Conservation (phyloP, 2,888 invertebrate genomes). For the Acronicta alni region DNA sequence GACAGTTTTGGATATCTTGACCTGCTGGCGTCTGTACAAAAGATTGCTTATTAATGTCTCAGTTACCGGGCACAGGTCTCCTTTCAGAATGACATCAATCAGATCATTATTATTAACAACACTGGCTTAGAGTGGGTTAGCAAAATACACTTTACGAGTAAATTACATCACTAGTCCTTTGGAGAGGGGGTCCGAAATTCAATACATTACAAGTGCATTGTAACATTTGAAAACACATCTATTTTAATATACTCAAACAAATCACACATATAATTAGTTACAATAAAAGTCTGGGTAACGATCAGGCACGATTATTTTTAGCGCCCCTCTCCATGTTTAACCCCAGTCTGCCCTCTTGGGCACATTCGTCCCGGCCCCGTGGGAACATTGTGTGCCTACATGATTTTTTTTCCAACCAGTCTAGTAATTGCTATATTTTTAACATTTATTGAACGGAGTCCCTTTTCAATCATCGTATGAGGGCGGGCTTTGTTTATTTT, state of each 20-base stretch:
- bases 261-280: conserved; percentile 32
- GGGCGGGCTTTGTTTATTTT: conserved; percentile 47
- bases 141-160: too few relatives aligned
- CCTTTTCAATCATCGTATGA: conserved; percentile 55
- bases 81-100: too few relatives aligned
- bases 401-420: conserved; percentile 52
- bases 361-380: conserved; percentile 57
- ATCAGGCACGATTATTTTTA: conserved; percentile 47
- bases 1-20: too few relatives aligned
- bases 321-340: conserved; percentile 39
- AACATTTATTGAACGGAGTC: conserved; percentile 46
- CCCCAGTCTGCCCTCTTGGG: conserved; percentile 41
- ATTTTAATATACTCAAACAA: conserved; percentile 25
- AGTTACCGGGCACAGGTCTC: too few relatives aligned
- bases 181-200: too few relatives aligned
- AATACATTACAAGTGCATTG: neutral
- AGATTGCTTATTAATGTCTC: too few relatives aligned
- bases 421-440: conserved; percentile 63
- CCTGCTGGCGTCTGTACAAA: too few relatives aligned
- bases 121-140: too few relatives aligned
- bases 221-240: conserved; percentile 7
- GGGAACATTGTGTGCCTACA: conserved; percentile 59
- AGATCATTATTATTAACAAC: too few relatives aligned
- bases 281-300: conserved; percentile 34
- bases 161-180: too few relatives aligned